Evolutionary conservation across 2,113 vertebrate genomes (phyloP).

Genomic region (Paracanthobrama guichenoti): DNA sequence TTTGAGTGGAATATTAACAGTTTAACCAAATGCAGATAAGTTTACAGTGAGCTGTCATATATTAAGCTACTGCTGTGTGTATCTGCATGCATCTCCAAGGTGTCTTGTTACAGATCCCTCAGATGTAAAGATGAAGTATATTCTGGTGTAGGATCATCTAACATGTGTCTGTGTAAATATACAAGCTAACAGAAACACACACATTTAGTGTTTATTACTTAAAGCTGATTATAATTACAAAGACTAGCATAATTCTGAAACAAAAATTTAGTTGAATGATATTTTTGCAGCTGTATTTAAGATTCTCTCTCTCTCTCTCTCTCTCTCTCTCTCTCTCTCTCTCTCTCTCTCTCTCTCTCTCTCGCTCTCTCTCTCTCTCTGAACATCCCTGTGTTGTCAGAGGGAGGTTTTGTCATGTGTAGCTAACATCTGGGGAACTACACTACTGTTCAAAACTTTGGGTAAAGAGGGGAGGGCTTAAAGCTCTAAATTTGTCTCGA

Average conservation of each 20-base stretch:
- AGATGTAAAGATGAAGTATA: conserved; percentile 15
- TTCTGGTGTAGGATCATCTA: not conserved
- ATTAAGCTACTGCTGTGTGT: conserved; percentile 16
- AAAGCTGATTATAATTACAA: not conserved
- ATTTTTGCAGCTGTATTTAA: not conserved
- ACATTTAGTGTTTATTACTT: not conserved
- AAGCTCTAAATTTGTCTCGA: too few species aligned
- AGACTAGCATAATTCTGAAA: too few species aligned
- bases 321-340: too few species aligned
- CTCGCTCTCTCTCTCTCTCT: too few species aligned
- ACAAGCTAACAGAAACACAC: conserved; percentile 3
- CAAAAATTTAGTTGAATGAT: too few species aligned
- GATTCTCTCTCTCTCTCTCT: not conserved
- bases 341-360: too few species aligned
- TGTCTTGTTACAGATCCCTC: not conserved
- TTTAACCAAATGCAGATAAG: not conserved
- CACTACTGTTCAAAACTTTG: not conserved
- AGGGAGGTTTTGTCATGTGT: too few species aligned
- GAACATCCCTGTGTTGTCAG: too few species aligned
- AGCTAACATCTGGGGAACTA: not conserved
- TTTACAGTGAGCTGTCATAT: not conserved
- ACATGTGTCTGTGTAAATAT: not conserved
- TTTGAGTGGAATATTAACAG: conserved; percentile 4
- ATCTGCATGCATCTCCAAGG: conserved; percentile 10
- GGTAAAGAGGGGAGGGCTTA: too few species aligned